Conservation (phyloP, 2,797 vertebrate genomes). For the Coreius guichenoti region DNA sequence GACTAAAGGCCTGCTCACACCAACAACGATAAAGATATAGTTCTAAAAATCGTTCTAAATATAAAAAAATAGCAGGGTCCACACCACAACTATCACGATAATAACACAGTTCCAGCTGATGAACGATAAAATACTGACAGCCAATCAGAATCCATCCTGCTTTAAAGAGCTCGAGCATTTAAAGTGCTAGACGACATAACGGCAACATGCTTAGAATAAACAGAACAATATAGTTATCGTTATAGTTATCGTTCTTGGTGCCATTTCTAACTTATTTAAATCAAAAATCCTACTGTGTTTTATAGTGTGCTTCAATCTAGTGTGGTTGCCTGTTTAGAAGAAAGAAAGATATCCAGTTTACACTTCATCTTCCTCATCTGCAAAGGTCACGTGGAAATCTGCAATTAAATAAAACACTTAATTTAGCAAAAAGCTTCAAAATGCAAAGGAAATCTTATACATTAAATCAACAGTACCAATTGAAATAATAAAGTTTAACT, state of each 20-base stretch:
- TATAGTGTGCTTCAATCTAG: neutral
- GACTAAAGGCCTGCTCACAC: neutral
- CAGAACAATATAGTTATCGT: too few relatives aligned
- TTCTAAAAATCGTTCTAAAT: neutral
- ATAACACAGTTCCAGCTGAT: neutral
- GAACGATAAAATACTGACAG: too few relatives aligned
- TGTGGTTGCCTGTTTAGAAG: slow-evolving; percentile 21
- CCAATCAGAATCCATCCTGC: neutral
- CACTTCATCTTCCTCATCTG: slow-evolving; percentile 44
- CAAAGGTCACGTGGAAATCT: slow-evolving; percentile 56
- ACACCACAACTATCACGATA: neutral
- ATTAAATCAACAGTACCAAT: neutral
- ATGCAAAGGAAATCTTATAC: neutral
- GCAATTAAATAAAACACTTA: slow-evolving; percentile 37
- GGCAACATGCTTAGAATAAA: neutral
- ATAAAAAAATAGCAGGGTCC: neutral
- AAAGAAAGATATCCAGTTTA: neutral
- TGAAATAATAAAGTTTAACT: neutral
- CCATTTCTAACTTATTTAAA: neutral
- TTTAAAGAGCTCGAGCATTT: neutral
- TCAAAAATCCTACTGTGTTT: neutral
- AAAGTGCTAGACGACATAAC: neutral
- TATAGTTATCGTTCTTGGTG: neutral
- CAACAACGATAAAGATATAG: neutral
- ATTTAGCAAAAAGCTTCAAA: neutral